phyloP scores from a whole-genome alignment of 2,888 invertebrate species.

The Nymphalis c-album region DNA sequence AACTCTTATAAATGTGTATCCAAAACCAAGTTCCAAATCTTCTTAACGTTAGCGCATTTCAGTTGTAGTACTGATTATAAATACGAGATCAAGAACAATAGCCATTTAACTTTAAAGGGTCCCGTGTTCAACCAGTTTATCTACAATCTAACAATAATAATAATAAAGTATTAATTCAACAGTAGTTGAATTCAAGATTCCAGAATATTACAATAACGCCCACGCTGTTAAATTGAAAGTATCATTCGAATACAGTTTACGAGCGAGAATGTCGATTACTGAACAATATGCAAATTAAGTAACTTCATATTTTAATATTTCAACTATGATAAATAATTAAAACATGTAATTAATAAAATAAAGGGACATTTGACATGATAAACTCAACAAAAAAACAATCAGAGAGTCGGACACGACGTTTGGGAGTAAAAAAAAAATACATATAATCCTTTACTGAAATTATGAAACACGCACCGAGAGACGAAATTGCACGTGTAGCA shows the following conservation, averaged over 20 bases:
- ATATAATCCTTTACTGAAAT: slow-evolving; percentile 30
- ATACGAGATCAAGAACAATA: background rate
- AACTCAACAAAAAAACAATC: slow-evolving; percentile 8
- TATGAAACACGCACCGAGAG: slow-evolving; percentile 46
- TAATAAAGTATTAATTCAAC: slow-evolving; percentile 19
- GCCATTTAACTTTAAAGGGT: slow-evolving; percentile 8
- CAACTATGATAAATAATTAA: background rate
- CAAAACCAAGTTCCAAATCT: too few species aligned
- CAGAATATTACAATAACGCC: slow-evolving; percentile 53
- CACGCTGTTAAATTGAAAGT: slow-evolving; percentile 36
- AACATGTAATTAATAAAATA: background rate
- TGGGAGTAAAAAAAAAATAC: slow-evolving; percentile 16
- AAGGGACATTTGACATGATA: slow-evolving; percentile 3
- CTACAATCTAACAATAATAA: slow-evolving; percentile 20
- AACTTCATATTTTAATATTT: background rate
- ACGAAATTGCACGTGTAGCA: slow-evolving; percentile 69
- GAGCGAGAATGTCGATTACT: slow-evolving; percentile 1
- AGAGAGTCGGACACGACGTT: slow-evolving; percentile 20
- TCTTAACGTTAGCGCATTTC: too few species aligned
- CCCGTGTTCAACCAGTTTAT: slow-evolving; percentile 18
- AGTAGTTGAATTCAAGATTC: slow-evolving; percentile 32
- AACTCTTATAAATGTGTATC: background rate
- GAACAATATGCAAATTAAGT: slow-evolving; percentile 14
- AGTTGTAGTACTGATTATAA: background rate
- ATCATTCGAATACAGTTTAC: slow-evolving; percentile 8